These are phyloP conservation scores for Pontoporia blainvillei DNA, from an alignment of 2,113 vertebrate species.

Conservation along the genomic window DNA sequence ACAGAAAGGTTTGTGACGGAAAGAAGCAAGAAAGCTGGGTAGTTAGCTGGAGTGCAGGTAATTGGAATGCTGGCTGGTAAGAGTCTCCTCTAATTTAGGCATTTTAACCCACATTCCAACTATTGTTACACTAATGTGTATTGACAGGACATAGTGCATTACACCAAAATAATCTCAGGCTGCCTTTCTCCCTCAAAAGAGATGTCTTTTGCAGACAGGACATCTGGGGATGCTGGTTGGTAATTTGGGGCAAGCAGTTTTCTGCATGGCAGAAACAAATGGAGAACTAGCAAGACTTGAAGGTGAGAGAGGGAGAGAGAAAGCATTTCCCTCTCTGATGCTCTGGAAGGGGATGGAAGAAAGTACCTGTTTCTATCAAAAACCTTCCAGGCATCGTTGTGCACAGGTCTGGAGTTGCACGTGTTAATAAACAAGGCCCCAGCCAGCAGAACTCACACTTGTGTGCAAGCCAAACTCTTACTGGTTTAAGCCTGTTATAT, in stretches of 20 bases:
- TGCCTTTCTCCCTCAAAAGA: constrained; percentile 23
- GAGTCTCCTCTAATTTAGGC: constrained; percentile 70
- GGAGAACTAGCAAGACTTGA: not conserved
- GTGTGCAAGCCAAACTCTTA: constrained; percentile 9
- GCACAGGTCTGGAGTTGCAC: not conserved
- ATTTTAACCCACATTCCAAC: constrained; percentile 73
- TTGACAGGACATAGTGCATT: constrained; percentile 67
- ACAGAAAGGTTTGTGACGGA: not conserved
- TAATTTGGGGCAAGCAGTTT: constrained; percentile 66
- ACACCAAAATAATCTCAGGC: constrained; percentile 69
- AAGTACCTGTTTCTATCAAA: not conserved
- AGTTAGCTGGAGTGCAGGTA: constrained; percentile 53
- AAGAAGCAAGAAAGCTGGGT: constrained; percentile 9
- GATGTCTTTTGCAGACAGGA: constrained; percentile 61
- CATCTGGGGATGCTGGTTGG: constrained; percentile 69
- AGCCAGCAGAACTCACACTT: constrained; percentile 36
- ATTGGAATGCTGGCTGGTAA: constrained; percentile 66
- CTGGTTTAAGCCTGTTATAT: constrained; percentile 38
- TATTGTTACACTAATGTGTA: constrained; percentile 68
- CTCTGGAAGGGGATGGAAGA: not conserved
- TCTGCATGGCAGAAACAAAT: constrained; percentile 63
- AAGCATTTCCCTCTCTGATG: not conserved
- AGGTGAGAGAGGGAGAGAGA: not conserved
- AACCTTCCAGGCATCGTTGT: not conserved
- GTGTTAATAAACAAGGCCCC: not conserved